Evolutionary conservation across 1,140 invertebrate species (phyloP).

Genomic region (Drosophila sturtevanti): DNA sequence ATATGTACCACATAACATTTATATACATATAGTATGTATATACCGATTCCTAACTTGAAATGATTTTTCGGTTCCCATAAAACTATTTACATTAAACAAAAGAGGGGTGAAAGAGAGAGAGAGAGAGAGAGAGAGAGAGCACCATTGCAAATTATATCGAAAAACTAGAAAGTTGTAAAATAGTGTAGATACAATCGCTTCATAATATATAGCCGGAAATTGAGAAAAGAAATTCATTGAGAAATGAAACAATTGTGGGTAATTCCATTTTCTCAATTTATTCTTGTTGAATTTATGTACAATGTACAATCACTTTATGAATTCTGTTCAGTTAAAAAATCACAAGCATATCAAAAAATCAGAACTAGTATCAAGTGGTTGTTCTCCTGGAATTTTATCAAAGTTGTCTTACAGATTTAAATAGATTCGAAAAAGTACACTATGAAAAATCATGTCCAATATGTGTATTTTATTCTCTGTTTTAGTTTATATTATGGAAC

Average conservation of each 20-base stretch:
- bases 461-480: too few species aligned
- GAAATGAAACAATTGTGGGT: background rate
- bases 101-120: too few species aligned
- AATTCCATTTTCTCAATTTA: background rate
- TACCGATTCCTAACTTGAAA: background rate
- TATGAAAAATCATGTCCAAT: too few species aligned
- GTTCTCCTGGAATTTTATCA: background rate
- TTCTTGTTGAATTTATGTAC: background rate
- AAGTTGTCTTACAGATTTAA: too few species aligned
- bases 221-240: background rate
- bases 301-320: background rate
- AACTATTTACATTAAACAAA: too few species aligned
- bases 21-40: background rate
- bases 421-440: too few species aligned
- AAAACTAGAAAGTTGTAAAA: too few species aligned
- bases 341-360: background rate
- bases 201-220: background rate
- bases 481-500: too few species aligned
- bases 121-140: too few species aligned
- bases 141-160: too few species aligned
- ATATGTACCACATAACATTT: slow-evolving; percentile 14
- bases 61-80: background rate
- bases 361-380: background rate
- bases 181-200: background rate
- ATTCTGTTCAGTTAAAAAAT: background rate